Evolutionary conservation across 2,888 invertebrate genomes (phyloP), one percentile per base, ranked within the genome.

Genomic region (Arge pagana): DNA sequence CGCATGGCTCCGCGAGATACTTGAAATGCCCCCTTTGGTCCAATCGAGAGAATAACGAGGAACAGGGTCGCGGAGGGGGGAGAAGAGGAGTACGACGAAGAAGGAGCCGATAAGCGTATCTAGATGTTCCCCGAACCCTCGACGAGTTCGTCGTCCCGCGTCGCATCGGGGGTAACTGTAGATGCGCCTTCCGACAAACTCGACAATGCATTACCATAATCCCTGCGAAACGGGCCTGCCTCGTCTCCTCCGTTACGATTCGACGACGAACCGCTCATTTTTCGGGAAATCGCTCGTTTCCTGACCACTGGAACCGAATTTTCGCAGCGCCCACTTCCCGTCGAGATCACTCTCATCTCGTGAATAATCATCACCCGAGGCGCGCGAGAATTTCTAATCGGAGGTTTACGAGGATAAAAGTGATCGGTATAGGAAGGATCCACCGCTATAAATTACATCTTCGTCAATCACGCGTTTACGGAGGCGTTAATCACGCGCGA

Each of bases 131-230:
- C n/a, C 8, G 2, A 26, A 26, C 8, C 7, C 7, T 26, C 26
- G 26, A 26, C n/a, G n/a, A n/a, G 7, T 26, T 2, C n/a, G 8
- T 45, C 21, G 31, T 33, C 16, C 31, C 13, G 31, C 31, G n/a
- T n/a, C n/a, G 10, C 37, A 37, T 23, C 33, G 15, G 33, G n/a
- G 31, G 23, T 45, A 45, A 45, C 45, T 45, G 45, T 45, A 45
- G 45, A 45, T 45, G 21, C n/a, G n/a, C 23, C 33, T 35, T 45
- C 33, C 35, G 21, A 45, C 31, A 31, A 31, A 45, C 31, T 23
- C 45, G 23, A 45, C 45, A 37, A 45, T 45, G 35, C 23, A 45
- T 45, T 45, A 45, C 19, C 45, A 45, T 45, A 45, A 45, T 45
- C 45, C 33, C 45, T 33, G n/a, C n/a, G 45, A 45, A 35, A 45